Evolutionary conservation across 1,140 invertebrate genomes (phyloP).

Genomic region (Drosophila lacertosa): DNA sequence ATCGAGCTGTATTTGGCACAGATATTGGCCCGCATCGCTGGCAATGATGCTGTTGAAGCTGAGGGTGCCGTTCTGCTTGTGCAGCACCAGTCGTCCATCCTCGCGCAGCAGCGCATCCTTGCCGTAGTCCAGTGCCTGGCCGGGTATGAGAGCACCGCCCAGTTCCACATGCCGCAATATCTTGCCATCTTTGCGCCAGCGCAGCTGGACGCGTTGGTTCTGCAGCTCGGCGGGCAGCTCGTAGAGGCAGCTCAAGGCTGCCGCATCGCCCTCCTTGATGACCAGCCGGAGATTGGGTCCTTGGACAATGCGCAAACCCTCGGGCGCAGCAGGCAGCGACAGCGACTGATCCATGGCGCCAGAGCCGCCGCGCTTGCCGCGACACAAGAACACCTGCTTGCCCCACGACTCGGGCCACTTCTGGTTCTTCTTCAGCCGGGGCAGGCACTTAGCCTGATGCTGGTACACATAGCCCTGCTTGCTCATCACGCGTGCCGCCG

Average conservation of each 20-base stretch:
- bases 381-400: conserved; percentile 83
- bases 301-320: conserved; percentile 68
- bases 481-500: conserved; percentile 89
- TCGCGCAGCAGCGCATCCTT: conserved; percentile 69
- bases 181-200: conserved; percentile 90
- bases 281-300: conserved; percentile 85
- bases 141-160: conserved; percentile 44
- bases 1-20: conserved; percentile 74
- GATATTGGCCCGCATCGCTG: conserved; percentile 78
- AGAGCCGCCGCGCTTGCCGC: conserved; percentile 68
- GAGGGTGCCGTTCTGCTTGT: conserved; percentile 75
- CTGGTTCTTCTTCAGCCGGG: conserved; percentile 84
- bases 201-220: conserved; percentile 82
- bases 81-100: conserved; percentile 65
- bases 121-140: conserved; percentile 41
- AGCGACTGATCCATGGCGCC: conserved; percentile 33
- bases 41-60: conserved; percentile 71
- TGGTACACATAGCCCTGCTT: conserved; percentile 86
- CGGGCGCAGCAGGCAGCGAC: conserved; percentile 50
- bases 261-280: conserved; percentile 89
- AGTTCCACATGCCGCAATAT: conserved; percentile 85
- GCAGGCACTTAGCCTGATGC: conserved; percentile 62
- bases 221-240: conserved; percentile 85
- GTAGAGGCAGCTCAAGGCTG: conserved; percentile 88
- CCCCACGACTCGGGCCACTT: conserved; percentile 86